Conservation (phyloP, 2,888 invertebrate genomes). For the Cecidostiba fungosa region DNA sequence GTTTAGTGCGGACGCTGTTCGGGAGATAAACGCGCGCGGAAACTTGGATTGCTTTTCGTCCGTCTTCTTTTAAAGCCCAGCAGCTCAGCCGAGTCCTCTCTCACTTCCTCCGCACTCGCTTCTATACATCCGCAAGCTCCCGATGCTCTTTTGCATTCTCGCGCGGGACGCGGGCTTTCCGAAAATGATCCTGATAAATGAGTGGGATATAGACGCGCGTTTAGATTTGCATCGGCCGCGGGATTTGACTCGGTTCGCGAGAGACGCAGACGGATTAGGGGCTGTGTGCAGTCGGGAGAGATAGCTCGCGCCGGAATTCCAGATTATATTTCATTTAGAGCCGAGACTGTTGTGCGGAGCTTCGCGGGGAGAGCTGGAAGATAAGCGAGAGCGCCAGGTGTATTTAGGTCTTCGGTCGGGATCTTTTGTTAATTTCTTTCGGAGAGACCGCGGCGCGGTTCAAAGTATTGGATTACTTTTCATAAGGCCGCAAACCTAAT, state of each 20-base stretch:
- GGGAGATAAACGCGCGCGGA: slow-evolving; percentile 56
- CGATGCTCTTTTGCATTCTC: slow-evolving; percentile 50
- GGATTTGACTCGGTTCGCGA: slow-evolving; percentile 2
- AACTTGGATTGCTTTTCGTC: slow-evolving; percentile 61
- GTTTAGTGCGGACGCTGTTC: slow-evolving; percentile 27
- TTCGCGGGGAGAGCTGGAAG: slow-evolving; percentile 7
- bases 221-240: slow-evolving; percentile 66
- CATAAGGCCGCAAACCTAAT: too few relatives aligned
- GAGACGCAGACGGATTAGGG: slow-evolving; percentile 58
- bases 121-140: neutral
- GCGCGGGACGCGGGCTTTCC: slow-evolving; percentile 57
- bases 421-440: neutral
- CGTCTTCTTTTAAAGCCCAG: slow-evolving; percentile 51
- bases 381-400: slow-evolving; percentile 59
- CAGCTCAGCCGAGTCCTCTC: too few relatives aligned
- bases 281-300: neutral
- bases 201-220: slow-evolving; percentile 64
- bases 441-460: too few relatives aligned
- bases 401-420: neutral
- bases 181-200: slow-evolving; percentile 70
- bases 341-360: too few relatives aligned
- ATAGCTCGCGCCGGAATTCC: slow-evolving; percentile 47
- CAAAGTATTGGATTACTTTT: too few relatives aligned
- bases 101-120: too few relatives aligned
- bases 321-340: slow-evolving; percentile 63